Conservation (phyloP, 2,888 invertebrate species). For the Sinohyriopsis cumingii region DNA sequence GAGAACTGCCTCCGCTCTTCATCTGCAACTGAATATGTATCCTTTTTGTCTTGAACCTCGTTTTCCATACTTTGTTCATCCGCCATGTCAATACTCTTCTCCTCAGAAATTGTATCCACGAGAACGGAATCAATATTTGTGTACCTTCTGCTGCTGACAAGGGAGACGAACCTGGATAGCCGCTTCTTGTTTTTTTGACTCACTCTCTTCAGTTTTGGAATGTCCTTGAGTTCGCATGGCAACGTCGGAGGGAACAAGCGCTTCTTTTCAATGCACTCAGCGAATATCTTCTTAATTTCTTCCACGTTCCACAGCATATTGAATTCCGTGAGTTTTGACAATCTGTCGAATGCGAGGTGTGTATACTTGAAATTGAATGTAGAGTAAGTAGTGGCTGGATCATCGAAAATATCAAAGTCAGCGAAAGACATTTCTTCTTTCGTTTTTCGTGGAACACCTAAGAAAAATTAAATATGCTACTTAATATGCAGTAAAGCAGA, state of each 20-base stretch:
- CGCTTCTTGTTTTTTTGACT: constrained; percentile 46
- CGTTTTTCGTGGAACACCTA: constrained; percentile 70
- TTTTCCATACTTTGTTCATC: background rate
- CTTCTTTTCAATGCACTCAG: constrained; percentile 56
- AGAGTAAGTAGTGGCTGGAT: constrained; percentile 70
- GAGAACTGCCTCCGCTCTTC: background rate
- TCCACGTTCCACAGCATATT: constrained; percentile 70
- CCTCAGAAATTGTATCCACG: constrained; percentile 11
- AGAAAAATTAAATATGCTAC: constrained; percentile 12
- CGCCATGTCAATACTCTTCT: constrained; percentile 13
- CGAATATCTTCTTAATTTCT: constrained; percentile 66
- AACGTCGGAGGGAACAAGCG: constrained; percentile 41
- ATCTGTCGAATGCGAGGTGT: constrained; percentile 69
- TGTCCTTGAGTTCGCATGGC: constrained; percentile 43
- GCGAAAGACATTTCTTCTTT: constrained; percentile 71
- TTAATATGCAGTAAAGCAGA: background rate
- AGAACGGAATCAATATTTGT: constrained; percentile 15
- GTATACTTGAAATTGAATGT: constrained; percentile 73
- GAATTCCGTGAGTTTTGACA: constrained; percentile 72
- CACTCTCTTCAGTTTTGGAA: constrained; percentile 46
- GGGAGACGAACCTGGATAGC: constrained; percentile 37
- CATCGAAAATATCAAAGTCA: constrained; percentile 72
- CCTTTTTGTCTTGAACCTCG: background rate
- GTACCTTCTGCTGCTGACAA: constrained; percentile 30
- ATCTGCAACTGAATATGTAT: background rate